Conservation (phyloP, 2,888 invertebrate genomes). For the Crematogaster levior region DNA sequence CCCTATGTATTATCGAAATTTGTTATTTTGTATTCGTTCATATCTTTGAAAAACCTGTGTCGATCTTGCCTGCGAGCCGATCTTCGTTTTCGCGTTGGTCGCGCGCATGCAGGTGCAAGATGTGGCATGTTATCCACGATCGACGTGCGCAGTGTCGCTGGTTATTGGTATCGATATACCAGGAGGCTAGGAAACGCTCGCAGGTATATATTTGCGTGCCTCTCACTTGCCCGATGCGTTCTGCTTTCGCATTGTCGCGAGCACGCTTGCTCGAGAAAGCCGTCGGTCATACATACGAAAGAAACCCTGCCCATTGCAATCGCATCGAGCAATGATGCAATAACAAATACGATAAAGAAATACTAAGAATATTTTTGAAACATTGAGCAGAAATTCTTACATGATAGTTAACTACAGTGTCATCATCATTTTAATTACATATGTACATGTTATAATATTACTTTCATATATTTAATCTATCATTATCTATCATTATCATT, state of each 20-base stretch:
- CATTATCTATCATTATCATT: not conserved
- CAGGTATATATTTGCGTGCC: slow-evolving; percentile 24
- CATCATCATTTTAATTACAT: not conserved
- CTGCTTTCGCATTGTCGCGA: slow-evolving; percentile 14
- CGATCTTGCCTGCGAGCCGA: slow-evolving; percentile 68
- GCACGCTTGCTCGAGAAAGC: slow-evolving; percentile 43
- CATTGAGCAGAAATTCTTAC: not conserved
- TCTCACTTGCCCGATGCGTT: slow-evolving; percentile 1
- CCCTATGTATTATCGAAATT: not conserved
- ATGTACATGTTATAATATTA: not conserved
- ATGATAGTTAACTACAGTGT: not conserved
- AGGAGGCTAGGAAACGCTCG: slow-evolving; percentile 68
- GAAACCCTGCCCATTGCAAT: not conserved
- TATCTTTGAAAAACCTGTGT: not conserved
- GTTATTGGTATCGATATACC: slow-evolving; percentile 79
- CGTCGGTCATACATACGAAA: not conserved
- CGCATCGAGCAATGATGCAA: not conserved
- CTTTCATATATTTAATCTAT: not conserved
- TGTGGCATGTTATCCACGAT: slow-evolving; percentile 62
- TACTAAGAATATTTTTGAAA: not conserved
- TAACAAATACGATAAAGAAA: not conserved
- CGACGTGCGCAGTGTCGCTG: slow-evolving; percentile 81
- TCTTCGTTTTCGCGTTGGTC: slow-evolving; percentile 48
- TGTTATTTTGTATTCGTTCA: not conserved
- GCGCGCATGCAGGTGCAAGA: slow-evolving; percentile 72